These are phyloP conservation scores for Latheticus oryzae DNA, from an alignment of 2,888 invertebrate genomes.

Conservation along the genomic window DNA sequence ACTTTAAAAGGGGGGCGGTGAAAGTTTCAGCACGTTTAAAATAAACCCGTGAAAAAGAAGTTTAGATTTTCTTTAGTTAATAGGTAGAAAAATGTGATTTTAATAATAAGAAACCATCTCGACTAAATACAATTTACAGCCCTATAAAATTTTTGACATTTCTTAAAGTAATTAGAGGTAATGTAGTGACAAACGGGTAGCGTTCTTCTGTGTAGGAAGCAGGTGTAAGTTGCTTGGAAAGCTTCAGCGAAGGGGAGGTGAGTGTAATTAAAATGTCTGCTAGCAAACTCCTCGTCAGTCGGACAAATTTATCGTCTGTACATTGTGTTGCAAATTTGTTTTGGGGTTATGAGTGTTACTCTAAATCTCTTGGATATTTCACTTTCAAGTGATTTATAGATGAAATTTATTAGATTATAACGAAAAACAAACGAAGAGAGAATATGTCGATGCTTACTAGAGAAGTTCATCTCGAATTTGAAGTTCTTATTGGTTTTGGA, in stretches of 20 bases:
- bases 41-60: conserved; percentile 51
- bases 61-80: too few relatives aligned
- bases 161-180: conserved; percentile 47
- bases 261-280: conserved; percentile 65
- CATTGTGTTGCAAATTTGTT: conserved; percentile 63
- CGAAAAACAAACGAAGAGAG: too few relatives aligned
- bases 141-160: too few relatives aligned
- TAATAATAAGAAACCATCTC: too few relatives aligned
- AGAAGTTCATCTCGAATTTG: conserved; percentile 50
- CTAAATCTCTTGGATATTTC: conserved; percentile 58
- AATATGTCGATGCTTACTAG: too few relatives aligned
- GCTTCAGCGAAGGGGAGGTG: conserved; percentile 53
- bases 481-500: conserved; percentile 59
- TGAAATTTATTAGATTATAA: conserved; percentile 44
- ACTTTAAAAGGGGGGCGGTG: conserved; percentile 59
- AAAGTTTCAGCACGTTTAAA: conserved; percentile 56
- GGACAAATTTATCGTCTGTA: conserved; percentile 63
- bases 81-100: too few relatives aligned
- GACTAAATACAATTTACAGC: too few relatives aligned
- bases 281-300: conserved; percentile 61
- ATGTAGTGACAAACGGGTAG: conserved; percentile 48
- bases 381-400: conserved; percentile 52
- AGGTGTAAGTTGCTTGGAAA: conserved; percentile 53
- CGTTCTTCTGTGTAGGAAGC: conserved; percentile 47
- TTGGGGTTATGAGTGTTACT: conserved; percentile 59